phyloP scores from a whole-genome alignment of 37 sponge, comb jelly and placozoan species.

The Mnemiopsis leidyi region DNA sequence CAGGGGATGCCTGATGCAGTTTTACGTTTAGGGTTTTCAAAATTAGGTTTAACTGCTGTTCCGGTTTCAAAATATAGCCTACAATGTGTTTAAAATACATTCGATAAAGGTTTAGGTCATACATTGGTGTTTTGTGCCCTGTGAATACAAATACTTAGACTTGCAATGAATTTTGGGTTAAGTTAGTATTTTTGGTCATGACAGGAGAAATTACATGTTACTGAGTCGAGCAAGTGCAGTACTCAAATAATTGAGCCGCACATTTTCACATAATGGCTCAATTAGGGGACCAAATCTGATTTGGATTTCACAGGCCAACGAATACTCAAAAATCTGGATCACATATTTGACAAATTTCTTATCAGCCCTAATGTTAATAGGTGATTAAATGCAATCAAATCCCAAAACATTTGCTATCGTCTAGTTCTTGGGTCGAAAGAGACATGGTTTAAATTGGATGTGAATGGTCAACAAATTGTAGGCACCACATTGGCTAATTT shows the following conservation, averaged over 20 bases:
- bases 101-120: not conserved
- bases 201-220: not conserved
- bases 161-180: not conserved
- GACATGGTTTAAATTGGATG: not conserved
- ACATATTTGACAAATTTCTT: conserved; percentile 58
- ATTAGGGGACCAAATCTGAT: not conserved
- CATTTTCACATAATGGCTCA: not conserved
- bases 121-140: not conserved
- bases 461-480: not conserved
- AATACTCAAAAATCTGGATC: conserved; percentile 9
- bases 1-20: not conserved
- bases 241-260: not conserved
- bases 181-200: not conserved
- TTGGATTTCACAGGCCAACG: not conserved
- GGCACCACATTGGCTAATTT: not conserved
- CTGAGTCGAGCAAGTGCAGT: not conserved
- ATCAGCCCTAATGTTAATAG: conserved; percentile 17
- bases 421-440: not conserved
- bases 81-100: not conserved
- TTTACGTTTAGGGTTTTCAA: not conserved
- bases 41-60: not conserved
- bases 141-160: not conserved
- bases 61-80: not conserved
- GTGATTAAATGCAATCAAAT: conserved; percentile 51
- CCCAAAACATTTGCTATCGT: not conserved